Base-by-base conservation (phyloP, 2,888 invertebrate species). In the Coenonympha glycerion region DNA sequence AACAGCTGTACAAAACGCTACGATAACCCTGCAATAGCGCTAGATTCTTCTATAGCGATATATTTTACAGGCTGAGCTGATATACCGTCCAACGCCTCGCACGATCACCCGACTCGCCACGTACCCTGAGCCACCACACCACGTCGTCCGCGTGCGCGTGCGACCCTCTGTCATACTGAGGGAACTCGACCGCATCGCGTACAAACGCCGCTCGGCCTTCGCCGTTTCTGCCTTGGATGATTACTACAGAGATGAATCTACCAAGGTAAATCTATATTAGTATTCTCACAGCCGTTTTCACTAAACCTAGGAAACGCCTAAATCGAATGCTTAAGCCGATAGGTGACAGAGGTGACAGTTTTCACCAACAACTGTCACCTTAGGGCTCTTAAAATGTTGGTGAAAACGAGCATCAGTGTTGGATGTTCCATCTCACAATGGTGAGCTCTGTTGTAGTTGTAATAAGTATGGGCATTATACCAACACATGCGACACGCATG, bases 211-310 rank as follows among this genome's bases (percentile, higher is more conserved):
- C 58, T 90, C 92, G 24, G 76, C 79, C 48, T 68, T 84, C 45
- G 89, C 90, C 56, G 87, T 90, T 65, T 91, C 91, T 55, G 90
- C 93, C 64, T 88, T 92, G 61, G 93, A 93, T 65, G 91, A 92
- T 73, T 95, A 91, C 86, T 92, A 92, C 82, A 92, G 92, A 85
- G 93, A 94, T 62, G 92, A 91, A 71, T 87, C 91, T 64, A 90
- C 91, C 65, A 91, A 91, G 90, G 94, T 94, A 87, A 88, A 33
- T 15, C 3, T 3, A 24, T 16, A 11, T 21, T 36, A 5, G 21
- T 19, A n/a, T n/a, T n/a, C n/a, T n/a, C n/a, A n/a, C n/a, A n/a
- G n/a, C n/a, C n/a, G n/a, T n/a, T n/a, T n/a, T n/a, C n/a, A n/a
- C n/a, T n/a, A n/a, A n/a, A n/a, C n/a, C n/a, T n/a, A n/a, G n/a